Evolutionary conservation across 2,888 invertebrate genomes (phyloP).

Genomic region (Pyrgus malvae): DNA sequence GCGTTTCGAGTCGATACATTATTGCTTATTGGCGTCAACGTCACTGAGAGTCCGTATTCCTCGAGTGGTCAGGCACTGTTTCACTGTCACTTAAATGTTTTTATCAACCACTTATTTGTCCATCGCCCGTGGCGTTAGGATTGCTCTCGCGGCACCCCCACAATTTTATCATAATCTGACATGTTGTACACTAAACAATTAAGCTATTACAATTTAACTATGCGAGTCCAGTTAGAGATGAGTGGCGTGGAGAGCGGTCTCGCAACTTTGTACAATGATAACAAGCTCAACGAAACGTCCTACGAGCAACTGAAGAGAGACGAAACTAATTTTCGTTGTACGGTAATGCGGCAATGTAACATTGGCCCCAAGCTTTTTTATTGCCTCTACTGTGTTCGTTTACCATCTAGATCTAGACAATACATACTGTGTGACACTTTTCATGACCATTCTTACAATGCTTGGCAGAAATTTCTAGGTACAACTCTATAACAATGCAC

Average conservation of each 20-base stretch:
- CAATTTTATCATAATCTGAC: constrained; percentile 4
- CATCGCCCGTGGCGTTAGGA: not conserved
- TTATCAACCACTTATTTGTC: constrained; percentile 7
- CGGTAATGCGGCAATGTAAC: constrained; percentile 11
- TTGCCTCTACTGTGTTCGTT: constrained; percentile 12
- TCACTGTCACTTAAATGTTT: constrained; percentile 13
- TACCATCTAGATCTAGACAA: not conserved
- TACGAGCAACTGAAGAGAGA: not conserved
- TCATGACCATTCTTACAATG: too few species aligned
- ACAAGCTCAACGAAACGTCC: not conserved
- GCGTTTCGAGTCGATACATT: constrained; percentile 10
- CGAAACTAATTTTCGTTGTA: constrained; percentile 1
- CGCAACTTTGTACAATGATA: constrained; percentile 6
- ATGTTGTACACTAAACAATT: constrained; percentile 22
- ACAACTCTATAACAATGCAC: not conserved
- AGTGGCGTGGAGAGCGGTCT: constrained; percentile 9
- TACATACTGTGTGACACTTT: not conserved
- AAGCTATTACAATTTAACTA: constrained; percentile 26
- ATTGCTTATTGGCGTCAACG: constrained; percentile 9
- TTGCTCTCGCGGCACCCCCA: constrained; percentile 13
- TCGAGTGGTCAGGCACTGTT: not conserved
- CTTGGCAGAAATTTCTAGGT: not conserved
- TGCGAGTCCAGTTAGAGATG: constrained; percentile 4
- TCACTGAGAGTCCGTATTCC: constrained; percentile 10
- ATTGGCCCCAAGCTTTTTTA: constrained; percentile 18